phyloP scores from a whole-genome alignment of 2,113 vertebrate genomes.

The Oceanites oceanicus region DNA sequence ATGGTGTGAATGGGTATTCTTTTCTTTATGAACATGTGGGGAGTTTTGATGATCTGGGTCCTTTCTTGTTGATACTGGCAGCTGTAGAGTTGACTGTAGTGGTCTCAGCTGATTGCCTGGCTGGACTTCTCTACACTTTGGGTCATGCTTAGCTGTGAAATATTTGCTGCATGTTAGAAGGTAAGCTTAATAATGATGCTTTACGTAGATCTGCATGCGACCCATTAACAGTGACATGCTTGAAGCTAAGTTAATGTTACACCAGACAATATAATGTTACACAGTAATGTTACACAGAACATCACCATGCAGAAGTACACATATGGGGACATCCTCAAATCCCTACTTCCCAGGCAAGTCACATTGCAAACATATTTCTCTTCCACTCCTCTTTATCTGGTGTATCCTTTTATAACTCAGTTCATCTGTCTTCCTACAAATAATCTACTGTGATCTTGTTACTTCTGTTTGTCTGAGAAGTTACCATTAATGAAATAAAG shows the following conservation, averaged over 20 bases:
- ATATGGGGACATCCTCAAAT: neutral
- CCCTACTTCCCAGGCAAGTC: neutral
- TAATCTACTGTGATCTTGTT: neutral
- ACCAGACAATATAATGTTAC: neutral
- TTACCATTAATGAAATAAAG: neutral
- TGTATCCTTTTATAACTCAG: neutral
- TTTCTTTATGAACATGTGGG: neutral
- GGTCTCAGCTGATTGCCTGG: neutral
- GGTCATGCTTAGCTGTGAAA: neutral
- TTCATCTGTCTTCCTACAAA: neutral
- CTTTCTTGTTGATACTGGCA: neutral
- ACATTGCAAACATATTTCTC: neutral
- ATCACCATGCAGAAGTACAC: accelerated
- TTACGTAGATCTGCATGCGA: accelerated
- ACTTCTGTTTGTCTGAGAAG: neutral
- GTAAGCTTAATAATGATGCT: neutral
- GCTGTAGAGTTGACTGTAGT: neutral
- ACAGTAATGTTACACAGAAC: neutral
- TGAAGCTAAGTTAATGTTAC: neutral
- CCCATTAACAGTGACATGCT: neutral
- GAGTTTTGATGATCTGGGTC: neutral
- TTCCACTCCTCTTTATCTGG: neutral
- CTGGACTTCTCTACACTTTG: neutral
- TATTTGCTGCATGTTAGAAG: neutral
- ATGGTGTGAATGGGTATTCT: neutral